phyloP scores from a whole-genome alignment of 2,797 vertebrate genomes.

The Rhinatrema bivittatum region DNA sequence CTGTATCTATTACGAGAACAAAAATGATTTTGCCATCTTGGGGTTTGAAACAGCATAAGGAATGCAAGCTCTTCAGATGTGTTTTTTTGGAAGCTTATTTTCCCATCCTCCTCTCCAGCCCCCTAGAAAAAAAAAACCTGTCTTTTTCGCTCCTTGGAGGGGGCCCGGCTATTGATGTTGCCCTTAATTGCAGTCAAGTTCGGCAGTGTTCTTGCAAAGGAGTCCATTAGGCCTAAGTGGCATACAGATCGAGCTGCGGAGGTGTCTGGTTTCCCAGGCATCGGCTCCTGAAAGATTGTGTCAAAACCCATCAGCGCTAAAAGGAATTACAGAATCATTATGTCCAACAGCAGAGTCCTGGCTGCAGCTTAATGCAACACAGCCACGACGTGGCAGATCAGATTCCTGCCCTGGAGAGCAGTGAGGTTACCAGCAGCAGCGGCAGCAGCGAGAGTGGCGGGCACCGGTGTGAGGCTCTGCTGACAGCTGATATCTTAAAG shows the following conservation, averaged over 20 bases:
- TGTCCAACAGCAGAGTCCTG: slow-evolving; percentile 13
- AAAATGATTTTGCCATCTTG: too few species aligned
- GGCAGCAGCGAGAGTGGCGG: not conserved
- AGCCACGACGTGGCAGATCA: slow-evolving; percentile 5
- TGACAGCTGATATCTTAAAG: not conserved
- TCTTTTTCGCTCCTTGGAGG: slow-evolving; percentile 3
- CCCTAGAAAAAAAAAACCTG: too few species aligned
- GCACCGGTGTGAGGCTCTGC: not conserved
- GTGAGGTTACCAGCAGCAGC: slow-evolving; percentile 1
- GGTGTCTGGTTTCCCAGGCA: slow-evolving; percentile 17
- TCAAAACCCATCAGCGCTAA: slow-evolving; percentile 20
- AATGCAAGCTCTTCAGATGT: too few species aligned
- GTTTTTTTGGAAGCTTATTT: slow-evolving; percentile 3
- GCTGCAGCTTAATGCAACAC: slow-evolving; percentile 10
- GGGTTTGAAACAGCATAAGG: too few species aligned
- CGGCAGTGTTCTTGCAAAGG: slow-evolving; percentile 21
- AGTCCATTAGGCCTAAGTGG: slow-evolving; percentile 24
- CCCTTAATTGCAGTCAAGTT: slow-evolving; percentile 22
- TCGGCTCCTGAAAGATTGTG: slow-evolving; percentile 10
- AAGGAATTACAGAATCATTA: slow-evolving; percentile 24
- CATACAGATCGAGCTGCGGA: slow-evolving; percentile 17
- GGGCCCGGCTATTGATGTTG: slow-evolving; percentile 16
- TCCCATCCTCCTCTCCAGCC: not conserved
- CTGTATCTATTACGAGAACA: too few species aligned
- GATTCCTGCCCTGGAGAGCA: slow-evolving; percentile 8